Conservation (phyloP, 2,113 vertebrate genomes). For the Phodopus roborovskii region DNA sequence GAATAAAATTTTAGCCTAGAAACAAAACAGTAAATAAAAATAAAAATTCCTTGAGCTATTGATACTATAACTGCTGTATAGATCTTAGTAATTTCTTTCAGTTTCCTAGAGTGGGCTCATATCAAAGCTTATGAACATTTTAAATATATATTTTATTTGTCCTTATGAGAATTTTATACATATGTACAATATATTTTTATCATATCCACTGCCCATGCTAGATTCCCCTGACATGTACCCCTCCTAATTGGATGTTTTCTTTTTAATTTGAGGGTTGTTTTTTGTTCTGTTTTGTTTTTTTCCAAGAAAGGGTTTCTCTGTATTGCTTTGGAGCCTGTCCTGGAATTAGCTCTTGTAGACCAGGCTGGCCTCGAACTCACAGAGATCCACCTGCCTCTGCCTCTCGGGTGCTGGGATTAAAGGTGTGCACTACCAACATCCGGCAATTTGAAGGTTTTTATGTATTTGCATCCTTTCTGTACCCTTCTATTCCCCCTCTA, state of each 20-base stretch:
- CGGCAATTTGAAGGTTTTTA: neutral
- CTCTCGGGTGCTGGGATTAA: too few relatives aligned
- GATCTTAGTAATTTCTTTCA: neutral
- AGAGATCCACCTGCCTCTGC: too few relatives aligned
- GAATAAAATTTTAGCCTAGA: neutral
- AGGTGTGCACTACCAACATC: too few relatives aligned
- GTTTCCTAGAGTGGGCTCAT: neutral
- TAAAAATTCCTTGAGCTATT: neutral
- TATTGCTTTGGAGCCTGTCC: too few relatives aligned
- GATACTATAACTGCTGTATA: neutral
- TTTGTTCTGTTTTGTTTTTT: too few relatives aligned
- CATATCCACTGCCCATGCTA: too few relatives aligned
- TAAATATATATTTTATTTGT: neutral
- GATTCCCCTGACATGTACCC: too few relatives aligned
- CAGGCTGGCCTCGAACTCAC: too few relatives aligned
- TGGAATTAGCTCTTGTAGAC: too few relatives aligned
- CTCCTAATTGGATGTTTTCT: neutral
- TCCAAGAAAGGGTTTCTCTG: too few relatives aligned
- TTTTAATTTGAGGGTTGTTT: neutral
- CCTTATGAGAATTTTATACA: neutral
- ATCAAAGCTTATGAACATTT: neutral
- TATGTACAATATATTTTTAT: neutral
- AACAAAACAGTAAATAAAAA: neutral
- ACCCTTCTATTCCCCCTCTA: too few relatives aligned
- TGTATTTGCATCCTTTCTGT: neutral